phyloP scores from a whole-genome alignment of 2,888 invertebrate genomes.

The Pandemis corylana region DNA sequence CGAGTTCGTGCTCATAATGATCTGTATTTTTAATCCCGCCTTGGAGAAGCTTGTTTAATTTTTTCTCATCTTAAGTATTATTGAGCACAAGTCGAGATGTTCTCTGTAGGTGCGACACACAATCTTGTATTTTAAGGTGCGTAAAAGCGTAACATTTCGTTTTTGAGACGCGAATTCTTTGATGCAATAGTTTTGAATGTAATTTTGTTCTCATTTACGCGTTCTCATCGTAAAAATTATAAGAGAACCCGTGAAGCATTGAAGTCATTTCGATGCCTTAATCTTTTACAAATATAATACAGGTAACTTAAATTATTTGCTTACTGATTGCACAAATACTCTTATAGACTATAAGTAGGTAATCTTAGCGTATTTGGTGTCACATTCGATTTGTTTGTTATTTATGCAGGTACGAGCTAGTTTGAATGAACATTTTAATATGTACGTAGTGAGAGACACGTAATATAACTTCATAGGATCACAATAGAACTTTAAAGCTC shows the following conservation, averaged over 20 bases:
- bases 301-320: too few species aligned
- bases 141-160: not conserved
- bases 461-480: not conserved
- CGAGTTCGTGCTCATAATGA: constrained; percentile 29
- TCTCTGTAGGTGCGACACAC: not conserved
- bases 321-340: too few species aligned
- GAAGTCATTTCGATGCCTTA: too few species aligned
- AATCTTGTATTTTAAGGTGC: not conserved
- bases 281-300: too few species aligned
- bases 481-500: constrained; percentile 25
- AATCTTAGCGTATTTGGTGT: too few species aligned
- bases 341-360: too few species aligned
- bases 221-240: too few species aligned
- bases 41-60: constrained; percentile 19
- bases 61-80: constrained; percentile 9
- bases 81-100: constrained; percentile 3
- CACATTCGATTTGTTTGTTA: too few species aligned
- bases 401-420: not conserved
- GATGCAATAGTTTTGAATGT: not conserved
- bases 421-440: not conserved
- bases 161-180: not conserved
- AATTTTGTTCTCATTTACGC: not conserved
- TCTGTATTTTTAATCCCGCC: constrained; percentile 27
- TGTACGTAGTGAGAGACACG: not conserved
- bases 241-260: too few species aligned